phyloP scores from a whole-genome alignment of 2,113 vertebrate genomes.

The Hippocampus barbouri region DNA sequence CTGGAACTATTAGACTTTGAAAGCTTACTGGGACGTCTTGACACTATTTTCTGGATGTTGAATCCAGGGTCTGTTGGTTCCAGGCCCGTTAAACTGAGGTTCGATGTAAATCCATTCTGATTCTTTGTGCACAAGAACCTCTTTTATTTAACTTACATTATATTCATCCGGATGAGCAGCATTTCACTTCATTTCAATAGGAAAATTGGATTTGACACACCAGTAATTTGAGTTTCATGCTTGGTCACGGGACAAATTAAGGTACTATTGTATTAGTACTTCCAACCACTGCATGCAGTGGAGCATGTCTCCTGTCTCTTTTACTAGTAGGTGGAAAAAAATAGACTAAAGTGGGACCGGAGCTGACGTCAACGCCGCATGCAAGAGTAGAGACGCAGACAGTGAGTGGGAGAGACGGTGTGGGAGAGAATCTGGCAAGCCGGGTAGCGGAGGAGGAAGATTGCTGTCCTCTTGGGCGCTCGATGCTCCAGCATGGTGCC shows the following conservation, averaged over 20 bases:
- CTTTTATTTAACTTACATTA: too few relatives aligned
- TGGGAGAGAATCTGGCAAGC: constrained; percentile 47
- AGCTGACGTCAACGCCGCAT: constrained; percentile 39
- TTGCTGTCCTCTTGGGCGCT: constrained; percentile 53
- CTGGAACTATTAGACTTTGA: too few relatives aligned
- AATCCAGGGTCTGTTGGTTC: too few relatives aligned
- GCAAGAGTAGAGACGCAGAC: constrained; percentile 58
- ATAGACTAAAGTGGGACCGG: constrained; percentile 1
- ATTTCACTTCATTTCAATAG: neutral
- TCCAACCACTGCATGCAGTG: neutral
- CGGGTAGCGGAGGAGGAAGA: constrained; percentile 25
- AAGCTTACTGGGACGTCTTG: too few relatives aligned
- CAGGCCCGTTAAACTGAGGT: too few relatives aligned
- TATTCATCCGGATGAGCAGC: too few relatives aligned
- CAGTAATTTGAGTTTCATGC: neutral
- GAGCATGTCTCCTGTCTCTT: constrained; percentile 36
- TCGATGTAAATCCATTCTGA: too few relatives aligned
- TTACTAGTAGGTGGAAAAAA: constrained; percentile 35
- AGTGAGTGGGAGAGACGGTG: constrained; percentile 63
- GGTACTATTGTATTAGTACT: neutral
- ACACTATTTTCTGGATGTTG: too few relatives aligned
- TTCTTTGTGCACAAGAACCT: too few relatives aligned
- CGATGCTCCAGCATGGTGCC: constrained; percentile 43
- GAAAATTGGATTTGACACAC: neutral
- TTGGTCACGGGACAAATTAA: neutral